phyloP scores from a whole-genome alignment of 2,797 vertebrate genomes.

The Anniella stebbinsi region DNA sequence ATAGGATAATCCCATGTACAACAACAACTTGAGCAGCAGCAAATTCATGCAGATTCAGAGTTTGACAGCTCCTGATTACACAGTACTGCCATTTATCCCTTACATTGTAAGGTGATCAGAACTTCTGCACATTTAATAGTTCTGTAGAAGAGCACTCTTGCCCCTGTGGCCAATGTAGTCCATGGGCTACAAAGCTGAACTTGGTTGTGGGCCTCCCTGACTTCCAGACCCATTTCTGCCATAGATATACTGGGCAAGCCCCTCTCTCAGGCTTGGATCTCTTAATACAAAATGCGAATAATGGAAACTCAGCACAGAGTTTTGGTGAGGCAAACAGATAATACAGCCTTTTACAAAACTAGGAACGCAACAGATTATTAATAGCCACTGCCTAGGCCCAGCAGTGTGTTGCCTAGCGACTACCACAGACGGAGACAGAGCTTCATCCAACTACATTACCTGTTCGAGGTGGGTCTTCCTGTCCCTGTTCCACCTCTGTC shows the following conservation, averaged over 20 bases:
- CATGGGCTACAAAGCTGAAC: neutral
- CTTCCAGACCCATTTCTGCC: neutral
- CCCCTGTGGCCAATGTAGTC: neutral
- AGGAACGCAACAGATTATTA: neutral
- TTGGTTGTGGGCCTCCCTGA: neutral
- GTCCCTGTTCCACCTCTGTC: slow-evolving; percentile 25
- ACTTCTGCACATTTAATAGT: neutral
- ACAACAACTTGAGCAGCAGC: neutral
- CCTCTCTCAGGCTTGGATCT: neutral
- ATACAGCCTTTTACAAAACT: neutral
- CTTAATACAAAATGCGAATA: neutral
- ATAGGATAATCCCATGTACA: neutral
- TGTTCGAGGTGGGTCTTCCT: slow-evolving; percentile 38
- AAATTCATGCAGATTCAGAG: neutral
- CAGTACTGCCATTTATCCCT: neutral
- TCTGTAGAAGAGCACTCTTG: neutral
- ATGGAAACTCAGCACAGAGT: no score
- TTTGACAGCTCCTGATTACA: neutral
- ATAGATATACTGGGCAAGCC: neutral
- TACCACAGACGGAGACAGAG: no score
- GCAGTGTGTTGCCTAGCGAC: neutral
- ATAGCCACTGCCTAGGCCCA: neutral
- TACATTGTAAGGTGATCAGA: neutral
- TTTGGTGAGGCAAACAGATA: neutral
- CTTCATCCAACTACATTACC: slow-evolving; percentile 33